These are phyloP conservation scores for Turritopsis dohrnii DNA, from an alignment of 30 jellyfish, hydroid and myxozoan species.

Conservation along the genomic window DNA sequence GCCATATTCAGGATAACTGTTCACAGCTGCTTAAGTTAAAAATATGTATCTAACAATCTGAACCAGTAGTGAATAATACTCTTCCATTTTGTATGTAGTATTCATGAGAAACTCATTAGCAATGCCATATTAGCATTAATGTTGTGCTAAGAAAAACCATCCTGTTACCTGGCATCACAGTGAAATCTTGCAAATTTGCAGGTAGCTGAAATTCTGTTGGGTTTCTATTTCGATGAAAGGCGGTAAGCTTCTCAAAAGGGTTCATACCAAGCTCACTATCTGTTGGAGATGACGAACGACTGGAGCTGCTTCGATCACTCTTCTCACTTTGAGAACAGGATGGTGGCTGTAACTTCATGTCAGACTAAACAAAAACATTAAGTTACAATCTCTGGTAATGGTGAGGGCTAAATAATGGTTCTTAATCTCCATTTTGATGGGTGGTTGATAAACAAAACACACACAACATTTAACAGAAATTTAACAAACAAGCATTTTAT, in stretches of 20 bases:
- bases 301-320: conserved; percentile 22
- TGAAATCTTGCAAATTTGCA: conserved; percentile 65
- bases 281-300: conserved; percentile 35
- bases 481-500: too few species aligned
- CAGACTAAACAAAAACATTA: too few species aligned
- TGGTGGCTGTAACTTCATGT: conserved; percentile 5
- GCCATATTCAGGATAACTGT: background rate
- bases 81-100: too few species aligned
- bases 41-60: background rate
- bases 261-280: conserved; percentile 34
- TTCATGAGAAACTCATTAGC: background rate
- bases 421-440: too few species aligned
- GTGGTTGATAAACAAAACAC: too few species aligned
- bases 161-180: conserved; percentile 82
- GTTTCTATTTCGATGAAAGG: conserved; percentile 60
- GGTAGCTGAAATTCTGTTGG: conserved; percentile 95
- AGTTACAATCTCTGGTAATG: too few species aligned
- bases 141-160: background rate
- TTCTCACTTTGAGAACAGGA: conserved; percentile 19
- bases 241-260: conserved; percentile 69
- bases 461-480: too few species aligned
- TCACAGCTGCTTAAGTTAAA: background rate
- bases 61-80: background rate
- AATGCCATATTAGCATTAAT: background rate
- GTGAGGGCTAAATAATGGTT: too few species aligned